Base-by-base conservation (phyloP, 2,113 vertebrate species). In the Cyprinus carpio region DNA sequence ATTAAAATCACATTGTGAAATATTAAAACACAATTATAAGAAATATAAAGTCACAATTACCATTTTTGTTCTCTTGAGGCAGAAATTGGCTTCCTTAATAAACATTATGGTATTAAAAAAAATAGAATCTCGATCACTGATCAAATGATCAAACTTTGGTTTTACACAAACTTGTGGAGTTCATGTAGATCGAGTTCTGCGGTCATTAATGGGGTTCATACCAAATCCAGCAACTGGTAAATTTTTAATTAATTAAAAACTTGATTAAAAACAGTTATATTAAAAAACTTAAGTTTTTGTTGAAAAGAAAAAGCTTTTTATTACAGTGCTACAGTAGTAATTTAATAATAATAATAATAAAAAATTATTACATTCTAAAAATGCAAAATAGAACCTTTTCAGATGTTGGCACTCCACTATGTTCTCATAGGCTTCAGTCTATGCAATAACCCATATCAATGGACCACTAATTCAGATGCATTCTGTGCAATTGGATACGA, bases 391-490 rank as follows among this genome's bases (percentile, higher is more conserved):
- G 18, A 78, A 56, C 4, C 0, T 13, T 60, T 62, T 43, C 56
- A 79, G 20, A 60, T 13, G 6, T 60, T 60, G 23, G 1, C 11
- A 37, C 31, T 13, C 37, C 40, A 37, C 54, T 13, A 23, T 60
- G 49, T 77, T 65, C 37, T 51, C 56, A 60, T 60, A 20, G n/a
- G 20, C 56, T 60, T 60, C 43, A 69, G 29, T 34, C 11, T 4
- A 25, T 12, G 25, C 23, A 72, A 56, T 12, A 85, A 60, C 34
- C 46, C 49, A 72, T 23, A 51, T 71, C 16, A 25, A 23, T 75
- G 29, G 23, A 37, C 23, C 40, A 54, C 40, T 84, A 29, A 77
- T 31, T 51, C 62, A 84, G 72, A 67, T 34, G 58, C 23, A 27
- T 64, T 56, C 62, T 49, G 23, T 46, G 67, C 67, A 71, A 37